Evolutionary conservation across 2,113 vertebrate species (phyloP), one percentile per base, ranked within the genome.

Genomic region (Pseudorhombus dupliciocellatus): DNA sequence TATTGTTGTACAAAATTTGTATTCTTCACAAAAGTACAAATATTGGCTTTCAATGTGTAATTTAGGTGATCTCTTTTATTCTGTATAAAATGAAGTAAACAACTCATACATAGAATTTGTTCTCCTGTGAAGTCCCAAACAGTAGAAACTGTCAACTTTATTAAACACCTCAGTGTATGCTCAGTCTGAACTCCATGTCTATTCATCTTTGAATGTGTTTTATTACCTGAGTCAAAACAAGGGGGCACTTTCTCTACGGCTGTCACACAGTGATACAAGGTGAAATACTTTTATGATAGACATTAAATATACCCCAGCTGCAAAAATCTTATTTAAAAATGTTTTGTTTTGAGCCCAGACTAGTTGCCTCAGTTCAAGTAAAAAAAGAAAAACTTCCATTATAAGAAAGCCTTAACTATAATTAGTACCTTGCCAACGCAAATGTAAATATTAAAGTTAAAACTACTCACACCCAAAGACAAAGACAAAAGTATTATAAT

Each of bases 1-100:
- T 95, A 95, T 97, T 95, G 96, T 96, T 97, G 96, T 98, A 96
- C 95, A 97, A 96, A 89, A 94, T 97, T 95, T 99, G 96, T 98
- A 96, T 96, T 94, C 94, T 95, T 97, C 95, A 96, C 95, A 96
- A 94, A 96, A 96, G 96, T 97, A 96, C 96, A 97, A 94, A 95
- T 96, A 95, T 96, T 97, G 96, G 96, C 96, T 97, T 96, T 97
- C 94, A 96, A 94, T 94, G 95, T 95, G 94, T 95, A 94, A 92
- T 91, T 91, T 90, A 55, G 94, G 85, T 93, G 94, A 92, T 94
- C 92, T 97, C 93, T 89, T 88, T 93, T 93, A 88, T 92, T 92
- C 83, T 93, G 89, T 93, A 92, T 85, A 89, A 90, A 90, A 87
- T 90, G 80, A 92, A 91, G 87, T 91, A 89, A 90, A 90, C 85